Conservation (phyloP, 2,888 invertebrate genomes). For the Holacanthella duospinosa region DNA sequence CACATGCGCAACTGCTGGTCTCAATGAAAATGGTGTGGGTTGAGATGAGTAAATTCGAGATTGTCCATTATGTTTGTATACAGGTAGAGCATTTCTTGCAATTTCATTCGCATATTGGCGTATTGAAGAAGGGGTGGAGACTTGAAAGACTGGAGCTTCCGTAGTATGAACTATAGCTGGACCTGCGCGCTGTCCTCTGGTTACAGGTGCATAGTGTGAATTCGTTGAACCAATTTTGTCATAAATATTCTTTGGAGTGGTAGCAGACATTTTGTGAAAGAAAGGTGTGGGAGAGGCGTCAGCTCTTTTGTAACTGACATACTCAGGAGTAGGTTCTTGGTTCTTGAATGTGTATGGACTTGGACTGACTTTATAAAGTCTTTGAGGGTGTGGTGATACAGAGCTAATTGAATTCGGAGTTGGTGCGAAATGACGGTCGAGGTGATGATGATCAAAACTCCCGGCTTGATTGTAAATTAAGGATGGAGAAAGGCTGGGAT, state of each 20-base stretch:
- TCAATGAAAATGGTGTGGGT: background rate
- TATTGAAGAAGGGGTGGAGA: no score
- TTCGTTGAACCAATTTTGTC: background rate
- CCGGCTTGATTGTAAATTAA: conserved; percentile 9
- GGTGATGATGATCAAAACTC: conserved; percentile 5
- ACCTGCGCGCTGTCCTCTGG: conserved; percentile 15
- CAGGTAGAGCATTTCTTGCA: no score
- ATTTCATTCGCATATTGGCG: no score
- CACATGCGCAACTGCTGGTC: background rate
- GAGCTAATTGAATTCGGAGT: background rate
- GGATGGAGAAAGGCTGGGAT: conserved; percentile 16
- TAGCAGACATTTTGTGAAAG: background rate
- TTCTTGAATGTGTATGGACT: background rate
- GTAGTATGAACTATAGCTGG: background rate
- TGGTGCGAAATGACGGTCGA: background rate
- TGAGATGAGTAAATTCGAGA: background rate
- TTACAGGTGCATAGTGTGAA: conserved; percentile 12
- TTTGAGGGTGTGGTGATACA: background rate
- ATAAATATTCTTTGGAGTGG: conserved; percentile 11
- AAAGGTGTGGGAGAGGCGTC: background rate
- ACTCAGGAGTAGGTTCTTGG: background rate
- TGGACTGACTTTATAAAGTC: conserved; percentile 7
- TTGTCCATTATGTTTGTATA: background rate
- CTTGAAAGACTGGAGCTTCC: background rate
- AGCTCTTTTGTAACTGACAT: background rate